Base-by-base conservation (phyloP, 2,113 vertebrate species). In the Thalassarche chlororhynchos region DNA sequence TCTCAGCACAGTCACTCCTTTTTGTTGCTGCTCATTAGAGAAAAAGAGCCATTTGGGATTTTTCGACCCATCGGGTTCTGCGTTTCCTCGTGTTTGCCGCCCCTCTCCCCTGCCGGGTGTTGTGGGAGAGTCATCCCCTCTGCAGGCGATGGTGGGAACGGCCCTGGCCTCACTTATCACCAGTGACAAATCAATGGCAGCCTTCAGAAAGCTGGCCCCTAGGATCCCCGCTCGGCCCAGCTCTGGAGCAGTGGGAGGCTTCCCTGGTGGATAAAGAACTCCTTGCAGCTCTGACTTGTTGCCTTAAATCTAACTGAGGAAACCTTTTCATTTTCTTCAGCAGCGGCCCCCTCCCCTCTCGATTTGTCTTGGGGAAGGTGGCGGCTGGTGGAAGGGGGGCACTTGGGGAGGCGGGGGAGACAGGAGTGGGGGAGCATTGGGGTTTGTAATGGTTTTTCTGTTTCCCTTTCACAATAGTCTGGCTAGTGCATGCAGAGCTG, bases 121-220 rank as follows among this genome's bases (percentile, higher is more conserved):
- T 98, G 98, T 98, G 98, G 98, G 98, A 98, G 98, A 98, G 98
- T 96, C 97, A 16, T 98, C 96, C 95, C 97, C 97, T 97, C 98
- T 94, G 98, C 97, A 97, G 97, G 98, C 97, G 97, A 98, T 98
- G 98, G 98, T 98, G 98, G 98, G 98, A 98, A 99, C 97, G 90
- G 91, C 97, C 95, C 87, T 52, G 83, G 95, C 97, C 97, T 98
- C 97, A 98, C 98, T 98, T 98, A 98, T 98, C 98, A 98, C 96
- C 96, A 88, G 96, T 98, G 98, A 98, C 98, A 98, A 98, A 98
- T 98, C 98, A 98, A 98, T 98, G 97, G 98, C 90, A 96, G 94
- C 94, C 98, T 97, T 98, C 98, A 98, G 98, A 98, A 98, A 98
- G 80, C 95, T 94, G 94, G 97, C 95, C 97, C 97, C 97, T 96